Base-by-base conservation (phyloP, 2,888 invertebrate genomes). In the Campaea margaritaria region DNA sequence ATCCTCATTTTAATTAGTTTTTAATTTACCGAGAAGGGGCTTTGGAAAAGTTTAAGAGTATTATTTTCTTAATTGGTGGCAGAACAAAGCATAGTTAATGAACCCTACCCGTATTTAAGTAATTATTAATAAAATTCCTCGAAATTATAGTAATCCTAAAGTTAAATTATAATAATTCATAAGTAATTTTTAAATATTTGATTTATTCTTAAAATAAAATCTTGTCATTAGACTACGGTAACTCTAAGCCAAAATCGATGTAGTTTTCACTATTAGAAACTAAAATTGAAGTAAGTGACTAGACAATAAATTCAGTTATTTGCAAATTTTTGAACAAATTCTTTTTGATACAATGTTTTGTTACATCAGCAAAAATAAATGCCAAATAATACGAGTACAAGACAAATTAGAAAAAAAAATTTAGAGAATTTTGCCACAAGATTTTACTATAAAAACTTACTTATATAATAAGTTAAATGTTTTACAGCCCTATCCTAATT, bases 301-400 rank as follows among this genome's bases (percentile, higher is more conserved):
- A 83, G 85, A 85, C 86, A 85, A 85, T 85, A 85, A 84, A 72
- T 76, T 69, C 58, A 53, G 44, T 59, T 53, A 52, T 34, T 21
- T 31, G 55, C 56, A 38, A 47, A 16, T 56, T 63, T 48, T 54
- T 54, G 47, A 41, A 54, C 31, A 41, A 39, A 14, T 41, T 55
- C 36, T 15, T 10, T 15, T 0, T 5, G 10, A 16, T 12, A 7
- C 34, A 34, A 9, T 2, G 5, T 27, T 28, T 14, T 49, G 8
- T 41, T 11, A 14, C 7, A 13, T 44, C 12, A 34, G 12, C 11
- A 34, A 15, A 21, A 27, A 1, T 9, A 38, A 38, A 48, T 62
- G 61, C 58, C 58, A 66, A 64, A 63, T 54, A 34, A 46, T 34
- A 12, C 14, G 16, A 5, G 16, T 13, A 4, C 7, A 13, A 13